phyloP scores from a whole-genome alignment of 2,113 vertebrate genomes.

The Pseudorectes ferrugineus region DNA sequence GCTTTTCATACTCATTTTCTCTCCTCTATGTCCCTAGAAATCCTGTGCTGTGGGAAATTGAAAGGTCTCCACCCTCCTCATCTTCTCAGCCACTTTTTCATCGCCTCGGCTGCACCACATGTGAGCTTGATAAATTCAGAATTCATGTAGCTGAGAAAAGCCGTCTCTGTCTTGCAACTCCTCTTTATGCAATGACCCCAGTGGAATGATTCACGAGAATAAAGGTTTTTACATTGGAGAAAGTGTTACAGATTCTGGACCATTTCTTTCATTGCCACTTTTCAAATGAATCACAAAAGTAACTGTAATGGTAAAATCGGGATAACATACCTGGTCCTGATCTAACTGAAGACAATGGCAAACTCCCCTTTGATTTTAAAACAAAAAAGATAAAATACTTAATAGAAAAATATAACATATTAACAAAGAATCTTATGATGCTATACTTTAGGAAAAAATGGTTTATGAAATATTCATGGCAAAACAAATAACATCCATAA shows the following conservation, averaged over 20 bases:
- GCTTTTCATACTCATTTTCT: not conserved
- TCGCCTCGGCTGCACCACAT: not conserved
- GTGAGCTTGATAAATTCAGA: conserved; percentile 17
- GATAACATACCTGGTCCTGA: not conserved
- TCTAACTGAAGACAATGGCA: not conserved
- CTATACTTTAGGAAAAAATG: not conserved
- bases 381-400: not conserved
- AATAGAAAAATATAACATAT: not conserved
- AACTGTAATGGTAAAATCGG: not conserved
- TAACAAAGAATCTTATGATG: not conserved
- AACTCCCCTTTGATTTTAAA: not conserved
- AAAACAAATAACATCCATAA: conserved; percentile 35
- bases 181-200: conserved; percentile 4
- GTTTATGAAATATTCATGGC: conserved; percentile 44
- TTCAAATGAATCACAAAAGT: not conserved
- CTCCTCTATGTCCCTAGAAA: not conserved
- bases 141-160: not conserved
- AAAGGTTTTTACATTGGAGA: not conserved
- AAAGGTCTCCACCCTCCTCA: conserved; percentile 20
- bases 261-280: not conserved
- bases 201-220: not conserved
- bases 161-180: not conserved
- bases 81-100: conserved; percentile 26
- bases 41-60: not conserved
- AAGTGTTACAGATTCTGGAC: not conserved